Evolutionary conservation across 2,888 invertebrate genomes (phyloP).

Genomic region (Hirudinaria manillensis): DNA sequence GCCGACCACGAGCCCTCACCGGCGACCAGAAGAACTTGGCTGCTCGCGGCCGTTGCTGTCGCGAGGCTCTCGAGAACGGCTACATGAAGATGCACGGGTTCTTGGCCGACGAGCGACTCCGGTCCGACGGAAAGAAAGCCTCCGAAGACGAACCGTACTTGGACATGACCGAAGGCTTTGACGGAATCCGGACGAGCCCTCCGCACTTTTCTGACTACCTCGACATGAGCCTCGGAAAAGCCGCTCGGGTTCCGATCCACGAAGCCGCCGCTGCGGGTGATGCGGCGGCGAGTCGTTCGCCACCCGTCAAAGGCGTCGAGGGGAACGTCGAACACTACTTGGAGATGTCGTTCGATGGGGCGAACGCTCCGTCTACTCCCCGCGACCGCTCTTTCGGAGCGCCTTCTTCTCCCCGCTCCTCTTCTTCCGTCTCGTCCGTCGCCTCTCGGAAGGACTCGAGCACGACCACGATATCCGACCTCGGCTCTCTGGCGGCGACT

Average conservation of each 20-base stretch:
- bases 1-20: background rate
- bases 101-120: background rate
- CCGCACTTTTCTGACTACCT: background rate
- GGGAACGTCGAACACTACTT: background rate
- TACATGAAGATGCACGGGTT: slow-evolving; percentile 3
- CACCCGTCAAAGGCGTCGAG: background rate
- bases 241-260: background rate
- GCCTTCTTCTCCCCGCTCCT: background rate
- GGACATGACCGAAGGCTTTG: background rate
- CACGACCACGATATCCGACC: background rate
- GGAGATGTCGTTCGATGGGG: slow-evolving; percentile 1
- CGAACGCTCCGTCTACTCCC: background rate
- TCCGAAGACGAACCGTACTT: background rate
- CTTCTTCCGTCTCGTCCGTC: background rate
- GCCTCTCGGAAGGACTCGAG: background rate
- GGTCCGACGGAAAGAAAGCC: background rate
- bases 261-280: background rate
- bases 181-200: background rate
- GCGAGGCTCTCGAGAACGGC: background rate
- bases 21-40: background rate
- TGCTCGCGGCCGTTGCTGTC: background rate
- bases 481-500: background rate
- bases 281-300: background rate
- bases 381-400: background rate
- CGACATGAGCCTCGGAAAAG: slow-evolving; percentile 2